A percentile compares a stretch with the other conserved stretches of the same genome.
phyloP scores from a whole-genome alignment of 2,888 invertebrate genomes.

The Coenonympha glycerion region DNA sequence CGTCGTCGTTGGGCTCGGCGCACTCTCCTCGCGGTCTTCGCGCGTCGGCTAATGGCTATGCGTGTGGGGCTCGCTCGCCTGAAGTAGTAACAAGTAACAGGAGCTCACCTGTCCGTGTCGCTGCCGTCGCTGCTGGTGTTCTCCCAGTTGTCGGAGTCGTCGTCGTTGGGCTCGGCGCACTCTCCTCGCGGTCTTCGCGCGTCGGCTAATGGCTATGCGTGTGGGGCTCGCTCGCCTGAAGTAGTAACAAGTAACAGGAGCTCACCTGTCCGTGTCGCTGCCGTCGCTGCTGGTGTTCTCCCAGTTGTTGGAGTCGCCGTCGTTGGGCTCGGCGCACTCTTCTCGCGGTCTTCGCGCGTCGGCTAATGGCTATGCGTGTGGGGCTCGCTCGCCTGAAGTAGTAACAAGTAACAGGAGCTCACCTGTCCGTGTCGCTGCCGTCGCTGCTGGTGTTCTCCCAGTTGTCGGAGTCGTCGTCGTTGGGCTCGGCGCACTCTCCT shows the following conservation, averaged over 20 bases:
- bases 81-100: no score
- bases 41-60: no score
- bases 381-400: no score
- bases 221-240: no score
- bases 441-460: constrained; percentile 74
- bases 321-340: constrained; percentile 47
- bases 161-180: constrained; percentile 47
- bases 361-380: constrained; percentile 66
- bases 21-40: no score
- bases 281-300: constrained; percentile 72
- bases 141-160: constrained; percentile 72
- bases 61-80: no score
- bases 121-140: constrained; percentile 72
- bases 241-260: no score
- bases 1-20: constrained; percentile 59
- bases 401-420: background rate
- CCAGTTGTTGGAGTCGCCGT: constrained; percentile 72
- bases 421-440: constrained; percentile 72
- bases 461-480: constrained; percentile 68
- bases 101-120: constrained; percentile 69
- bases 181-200: no score
- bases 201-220: no score
- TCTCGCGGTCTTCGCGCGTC: constrained; percentile 63
- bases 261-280: constrained; percentile 70
- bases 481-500: constrained; percentile 53